phyloP scores from a whole-genome alignment of 2,113 vertebrate genomes.

The Leucoraja erinaceus region DNA sequence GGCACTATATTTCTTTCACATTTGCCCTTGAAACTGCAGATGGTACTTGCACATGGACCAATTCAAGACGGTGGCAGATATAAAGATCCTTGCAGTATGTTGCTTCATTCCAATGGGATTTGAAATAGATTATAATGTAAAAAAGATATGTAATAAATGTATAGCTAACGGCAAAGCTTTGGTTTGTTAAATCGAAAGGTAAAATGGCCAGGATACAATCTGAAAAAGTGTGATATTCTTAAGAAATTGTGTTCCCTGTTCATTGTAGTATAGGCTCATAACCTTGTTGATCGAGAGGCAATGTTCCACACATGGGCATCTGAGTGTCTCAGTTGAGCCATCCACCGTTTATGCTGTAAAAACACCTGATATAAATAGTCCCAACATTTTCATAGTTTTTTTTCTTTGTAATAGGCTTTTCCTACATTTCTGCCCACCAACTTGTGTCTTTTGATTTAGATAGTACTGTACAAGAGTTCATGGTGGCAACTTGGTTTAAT shows the following conservation, averaged over 20 bases:
- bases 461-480: not conserved
- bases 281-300: not conserved
- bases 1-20: not conserved
- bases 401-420: not conserved
- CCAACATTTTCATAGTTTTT: not conserved
- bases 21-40: not conserved
- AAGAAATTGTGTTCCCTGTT: not conserved
- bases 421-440: not conserved
- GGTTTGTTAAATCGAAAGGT: not conserved
- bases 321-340: not conserved
- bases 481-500: not conserved
- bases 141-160: not conserved
- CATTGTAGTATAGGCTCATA: not conserved
- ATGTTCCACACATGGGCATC: not conserved
- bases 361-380: conserved; percentile 2
- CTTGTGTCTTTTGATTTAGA: not conserved
- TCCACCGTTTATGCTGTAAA: not conserved
- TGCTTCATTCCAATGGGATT: not conserved
- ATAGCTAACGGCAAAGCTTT: not conserved
- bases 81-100: not conserved
- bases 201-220: not conserved
- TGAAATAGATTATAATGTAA: not conserved
- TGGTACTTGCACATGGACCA: not conserved
- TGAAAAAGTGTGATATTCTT: not conserved
- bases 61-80: not conserved